A percentile compares a stretch with the other conserved stretches of the same genome.
These are phyloP conservation scores for Lagopus muta DNA, from an alignment of 2,113 vertebrate species.

Conservation along the genomic window DNA sequence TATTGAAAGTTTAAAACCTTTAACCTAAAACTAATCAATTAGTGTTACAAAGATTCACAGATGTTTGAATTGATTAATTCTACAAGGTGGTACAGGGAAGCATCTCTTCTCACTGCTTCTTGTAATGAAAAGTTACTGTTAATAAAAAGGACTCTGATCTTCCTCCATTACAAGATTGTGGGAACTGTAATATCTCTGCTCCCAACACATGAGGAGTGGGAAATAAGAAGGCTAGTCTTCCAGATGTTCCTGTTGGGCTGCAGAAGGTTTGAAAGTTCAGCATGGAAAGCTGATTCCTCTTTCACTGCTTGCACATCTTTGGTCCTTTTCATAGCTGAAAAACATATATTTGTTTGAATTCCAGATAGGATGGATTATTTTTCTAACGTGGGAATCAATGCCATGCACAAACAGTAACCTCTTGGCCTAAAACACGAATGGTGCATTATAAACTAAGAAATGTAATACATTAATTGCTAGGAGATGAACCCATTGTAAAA, in stretches of 20 bases:
- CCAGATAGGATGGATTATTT: neutral
- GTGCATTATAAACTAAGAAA: too few species aligned
- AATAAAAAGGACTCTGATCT: neutral
- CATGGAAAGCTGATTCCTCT: neutral
- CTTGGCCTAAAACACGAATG: neutral
- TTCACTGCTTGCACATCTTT: neutral
- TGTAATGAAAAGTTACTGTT: fast-evolving
- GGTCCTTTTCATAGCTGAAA: neutral
- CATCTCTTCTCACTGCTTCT: neutral
- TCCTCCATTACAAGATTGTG: neutral
- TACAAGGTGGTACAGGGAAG: neutral
- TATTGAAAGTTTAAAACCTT: slow-evolving; percentile 64
- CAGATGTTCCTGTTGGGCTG: neutral
- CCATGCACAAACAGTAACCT: neutral
- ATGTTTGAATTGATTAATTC: neutral
- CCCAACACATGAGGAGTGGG: neutral
- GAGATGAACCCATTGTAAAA: neutral
- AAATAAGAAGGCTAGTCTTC: neutral
- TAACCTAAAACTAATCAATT: neutral
- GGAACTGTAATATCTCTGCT: neutral
- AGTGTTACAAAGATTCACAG: neutral
- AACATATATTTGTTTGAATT: neutral
- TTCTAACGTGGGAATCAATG: neutral
- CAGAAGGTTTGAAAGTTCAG: neutral
- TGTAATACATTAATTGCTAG: neutral